phyloP scores from a whole-genome alignment of 2,113 vertebrate species.

The Camelus bactrianus region DNA sequence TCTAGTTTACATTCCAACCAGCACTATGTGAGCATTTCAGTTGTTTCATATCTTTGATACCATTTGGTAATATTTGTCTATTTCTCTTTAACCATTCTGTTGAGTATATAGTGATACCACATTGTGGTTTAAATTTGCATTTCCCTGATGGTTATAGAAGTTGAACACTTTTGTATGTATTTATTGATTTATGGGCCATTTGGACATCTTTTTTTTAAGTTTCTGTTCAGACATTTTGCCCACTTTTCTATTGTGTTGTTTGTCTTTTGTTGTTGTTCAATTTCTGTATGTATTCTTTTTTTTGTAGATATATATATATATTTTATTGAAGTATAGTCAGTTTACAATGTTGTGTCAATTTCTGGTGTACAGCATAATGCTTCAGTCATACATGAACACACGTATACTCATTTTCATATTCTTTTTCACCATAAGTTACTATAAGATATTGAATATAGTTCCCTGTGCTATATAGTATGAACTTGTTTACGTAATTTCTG shows the following conservation, averaged over 20 bases:
- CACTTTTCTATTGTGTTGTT: not conserved
- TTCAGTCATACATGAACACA: no score
- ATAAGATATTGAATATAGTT: no score
- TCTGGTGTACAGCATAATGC: no score
- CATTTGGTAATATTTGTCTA: not conserved
- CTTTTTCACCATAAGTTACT: no score
- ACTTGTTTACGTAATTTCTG: no score
- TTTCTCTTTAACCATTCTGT: not conserved
- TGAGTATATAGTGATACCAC: not conserved
- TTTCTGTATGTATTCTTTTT: not conserved
- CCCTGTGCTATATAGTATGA: no score
- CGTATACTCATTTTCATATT: no score
- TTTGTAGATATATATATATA: not conserved
- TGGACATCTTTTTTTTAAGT: not conserved
- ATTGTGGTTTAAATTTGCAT: not conserved
- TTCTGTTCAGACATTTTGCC: not conserved
- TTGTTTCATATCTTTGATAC: not conserved
- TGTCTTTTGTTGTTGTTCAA: not conserved
- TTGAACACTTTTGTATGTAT: not conserved
- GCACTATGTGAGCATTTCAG: not conserved
- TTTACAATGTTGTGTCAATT: no score
- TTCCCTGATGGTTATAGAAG: not conserved
- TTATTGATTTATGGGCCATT: not conserved
- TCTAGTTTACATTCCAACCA: not conserved
- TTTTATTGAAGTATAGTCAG: not conserved